Conservation (phyloP, 2,888 invertebrate species). For the Beris chalybata region DNA sequence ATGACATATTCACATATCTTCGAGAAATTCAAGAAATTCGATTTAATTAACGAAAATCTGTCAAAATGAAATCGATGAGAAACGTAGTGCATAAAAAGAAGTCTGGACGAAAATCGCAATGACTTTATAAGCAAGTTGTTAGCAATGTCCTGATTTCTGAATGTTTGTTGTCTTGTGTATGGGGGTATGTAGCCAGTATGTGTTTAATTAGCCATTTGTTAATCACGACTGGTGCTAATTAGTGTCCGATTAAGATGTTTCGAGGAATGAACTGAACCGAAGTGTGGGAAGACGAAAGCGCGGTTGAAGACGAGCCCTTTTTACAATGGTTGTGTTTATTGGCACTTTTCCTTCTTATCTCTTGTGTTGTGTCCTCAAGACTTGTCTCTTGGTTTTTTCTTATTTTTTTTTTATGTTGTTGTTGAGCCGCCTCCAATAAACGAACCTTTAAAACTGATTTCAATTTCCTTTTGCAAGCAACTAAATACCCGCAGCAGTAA, state of each 20-base stretch:
- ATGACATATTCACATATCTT: too few relatives aligned
- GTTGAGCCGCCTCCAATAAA: background rate
- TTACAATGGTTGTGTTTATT: background rate
- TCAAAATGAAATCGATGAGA: too few relatives aligned
- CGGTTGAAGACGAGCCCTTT: background rate
- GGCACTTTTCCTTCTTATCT: slow-evolving; percentile 3
- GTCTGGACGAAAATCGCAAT: too few relatives aligned
- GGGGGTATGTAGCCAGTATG: background rate
- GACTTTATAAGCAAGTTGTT: too few relatives aligned
- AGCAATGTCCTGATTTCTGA: too few relatives aligned
- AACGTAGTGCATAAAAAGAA: too few relatives aligned
- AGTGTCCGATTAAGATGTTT: slow-evolving; percentile 36
- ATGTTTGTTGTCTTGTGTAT: background rate
- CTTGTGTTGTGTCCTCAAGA: background rate
- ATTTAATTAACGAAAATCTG: too few relatives aligned
- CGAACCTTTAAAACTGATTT: background rate
- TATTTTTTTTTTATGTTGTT: background rate
- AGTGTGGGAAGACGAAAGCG: background rate
- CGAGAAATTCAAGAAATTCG: too few relatives aligned
- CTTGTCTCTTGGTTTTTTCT: background rate
- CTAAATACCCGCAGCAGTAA: too few relatives aligned
- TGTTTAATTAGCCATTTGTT: slow-evolving; percentile 37
- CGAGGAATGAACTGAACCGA: background rate
- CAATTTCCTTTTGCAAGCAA: too few relatives aligned
- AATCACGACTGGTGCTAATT: slow-evolving; percentile 37